Base-by-base conservation (phyloP, 1,140 invertebrate species). In the Cephus cinctus region DNA sequence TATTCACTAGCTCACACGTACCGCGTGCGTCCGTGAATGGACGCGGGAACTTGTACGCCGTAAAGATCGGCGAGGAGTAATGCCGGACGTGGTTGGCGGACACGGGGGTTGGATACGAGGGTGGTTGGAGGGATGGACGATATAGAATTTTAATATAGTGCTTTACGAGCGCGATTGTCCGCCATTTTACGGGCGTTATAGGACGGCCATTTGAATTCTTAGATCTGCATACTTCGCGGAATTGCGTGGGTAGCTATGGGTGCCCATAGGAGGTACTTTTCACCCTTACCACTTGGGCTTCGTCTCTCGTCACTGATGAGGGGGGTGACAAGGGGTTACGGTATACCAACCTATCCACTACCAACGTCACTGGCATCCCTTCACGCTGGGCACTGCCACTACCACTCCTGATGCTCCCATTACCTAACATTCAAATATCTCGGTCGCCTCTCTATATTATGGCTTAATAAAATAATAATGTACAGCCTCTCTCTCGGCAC, bases 111-210 rank as follows among this genome's bases (percentile, higher is more conserved):
- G 58, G 65, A 58, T 60, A 63, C n/a, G n/a, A n/a, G n/a, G n/a
- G n/a, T n/a, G n/a, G n/a, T n/a, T n/a, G n/a, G n/a, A n/a, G n/a
- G n/a, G n/a, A n/a, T n/a, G 44, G 56, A 46, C 61, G 67, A 70
- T 75, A 75, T 73, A 76, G 74, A 76, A 76, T 76, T 76, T 76
- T 76, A 76, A 76, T 76, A 76, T 74, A 75, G 71, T 75, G 69
- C 47, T 76, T 76, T 76, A 76, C 72, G 74, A 76, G 73, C 63
- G 65, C 72, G 71, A 76, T 76, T 75, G 73, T 76, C 74, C 73
- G 65, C 59, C 67, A 73, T 75, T 75, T 76, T 76, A 76, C 59
- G 64, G 63, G 47, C 64, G 59, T 61, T 62, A 67, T 67, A 70
- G 65, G 61, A 56, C 63, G 60, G 63, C 67, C 70, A 77, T 77